Percentiles rank a stretch among this genome's conserved stretches.
These are phyloP conservation scores for Alauda arvensis DNA, from an alignment of 2,797 vertebrate genomes.

Conservation along the genomic window DNA sequence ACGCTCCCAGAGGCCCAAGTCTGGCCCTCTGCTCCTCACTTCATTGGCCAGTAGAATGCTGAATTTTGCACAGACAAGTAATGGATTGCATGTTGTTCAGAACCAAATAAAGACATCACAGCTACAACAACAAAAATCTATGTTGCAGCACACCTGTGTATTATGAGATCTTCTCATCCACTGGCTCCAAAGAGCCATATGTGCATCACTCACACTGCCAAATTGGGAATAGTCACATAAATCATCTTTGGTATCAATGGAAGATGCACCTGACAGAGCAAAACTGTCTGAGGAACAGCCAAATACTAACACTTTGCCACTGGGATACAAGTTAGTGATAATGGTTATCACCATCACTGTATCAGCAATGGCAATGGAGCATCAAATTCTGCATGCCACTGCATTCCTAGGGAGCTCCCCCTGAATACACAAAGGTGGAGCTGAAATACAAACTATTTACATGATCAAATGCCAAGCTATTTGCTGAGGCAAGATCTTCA, in stretches of 20 bases:
- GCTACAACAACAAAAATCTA: neutral
- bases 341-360: neutral
- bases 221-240: neutral
- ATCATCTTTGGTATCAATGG: neutral
- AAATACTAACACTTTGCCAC: neutral
- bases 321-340: neutral
- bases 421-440: neutral
- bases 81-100: neutral
- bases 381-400: neutral
- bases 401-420: neutral
- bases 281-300: neutral
- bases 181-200: neutral
- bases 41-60: neutral
- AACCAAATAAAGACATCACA: neutral
- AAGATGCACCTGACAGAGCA: neutral
- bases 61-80: neutral
- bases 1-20: fast-evolving
- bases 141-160: neutral
- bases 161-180: neutral
- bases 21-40: neutral
- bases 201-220: neutral
- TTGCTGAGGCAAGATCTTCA: neutral
- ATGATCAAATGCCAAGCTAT: neutral
- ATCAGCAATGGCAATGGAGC: neutral
- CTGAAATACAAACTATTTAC: neutral